Base-by-base conservation (phyloP, 2,888 invertebrate species). In the Ornithoptera alexandrae region DNA sequence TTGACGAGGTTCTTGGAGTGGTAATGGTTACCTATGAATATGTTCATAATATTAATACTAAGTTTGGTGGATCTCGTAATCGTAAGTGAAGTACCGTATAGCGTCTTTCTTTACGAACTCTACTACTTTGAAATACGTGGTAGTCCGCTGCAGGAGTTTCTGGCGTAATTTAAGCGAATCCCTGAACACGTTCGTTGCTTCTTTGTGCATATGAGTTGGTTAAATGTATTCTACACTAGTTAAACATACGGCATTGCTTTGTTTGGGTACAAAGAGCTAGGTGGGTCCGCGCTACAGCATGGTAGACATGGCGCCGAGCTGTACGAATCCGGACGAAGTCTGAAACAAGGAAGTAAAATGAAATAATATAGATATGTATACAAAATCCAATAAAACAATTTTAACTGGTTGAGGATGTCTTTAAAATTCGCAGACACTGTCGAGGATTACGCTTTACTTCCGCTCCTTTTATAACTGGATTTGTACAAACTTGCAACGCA, bases 31-130 rank as follows among this genome's bases (percentile, higher is more conserved):
- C 87, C 88, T 88, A 90, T 85, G 71, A 90, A 90, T 86, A 90
- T 90, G 82, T 91, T 91, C 91, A 91, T 91, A 86, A 80, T 87
- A 87, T 79, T 76, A 73, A 72, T 73, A 81, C 78, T 81, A 82
- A 69, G 80, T 81, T 78, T 88, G 86, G 75, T 90, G 86, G 74
- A 90, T 89, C 74, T 89, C 88, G 84, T 91, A 90, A 72, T 91
- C 90, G 77, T 87, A 90, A 0, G 89, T 90, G 73, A 86, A 91
- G 75, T 86, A 92, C 72, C 92, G 92, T 72, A 92, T 92, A 0
- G 92, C 92, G 91, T 92, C 92, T 74, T 92, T 92, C 78, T 92
- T 92, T 15, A 92, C 89, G 74, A 90, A 92, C 73, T 92, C 92
- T 46, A 89, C 86, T 56, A 87, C 92, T 84, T 92, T 87, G 75